These are phyloP conservation scores for Cataglyphis livida DNA, from an alignment of 2,888 invertebrate genomes.

Conservation along the genomic window DNA sequence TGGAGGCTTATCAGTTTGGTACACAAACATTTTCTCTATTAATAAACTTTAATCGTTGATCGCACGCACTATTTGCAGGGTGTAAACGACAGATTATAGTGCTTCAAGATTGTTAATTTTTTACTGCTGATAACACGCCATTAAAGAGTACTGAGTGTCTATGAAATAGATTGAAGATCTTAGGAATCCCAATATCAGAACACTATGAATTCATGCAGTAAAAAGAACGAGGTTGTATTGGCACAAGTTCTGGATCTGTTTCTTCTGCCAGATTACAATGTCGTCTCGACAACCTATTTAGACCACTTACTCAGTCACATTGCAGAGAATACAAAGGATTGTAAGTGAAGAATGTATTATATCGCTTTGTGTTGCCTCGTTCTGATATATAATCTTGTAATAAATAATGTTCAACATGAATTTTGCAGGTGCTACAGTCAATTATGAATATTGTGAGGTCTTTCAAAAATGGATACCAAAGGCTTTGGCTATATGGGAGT, in stretches of 20 bases:
- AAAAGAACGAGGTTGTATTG: constrained; percentile 52
- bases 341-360: constrained; percentile 57
- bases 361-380: not conserved
- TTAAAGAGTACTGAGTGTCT: not conserved
- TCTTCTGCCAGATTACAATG: constrained; percentile 87
- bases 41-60: not conserved
- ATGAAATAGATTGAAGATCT: not conserved
- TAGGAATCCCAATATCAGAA: not conserved
- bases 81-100: not conserved
- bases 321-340: constrained; percentile 71
- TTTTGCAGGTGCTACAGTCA: constrained; percentile 64
- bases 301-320: constrained; percentile 82
- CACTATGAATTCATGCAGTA: constrained; percentile 14
- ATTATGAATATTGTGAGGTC: constrained; percentile 65
- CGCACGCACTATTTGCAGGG: constrained; percentile 1
- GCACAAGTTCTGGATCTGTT: constrained; percentile 87
- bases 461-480: constrained; percentile 79
- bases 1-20: not conserved
- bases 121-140: not conserved
- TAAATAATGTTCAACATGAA: not conserved
- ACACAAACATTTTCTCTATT: not conserved
- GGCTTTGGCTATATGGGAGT: constrained; percentile 79
- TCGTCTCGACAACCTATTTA: constrained; percentile 83
- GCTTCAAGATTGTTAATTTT: not conserved
- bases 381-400: not conserved